Evolutionary conservation across 2,888 invertebrate genomes (phyloP).

Genomic region (Synergus itoensis): DNA sequence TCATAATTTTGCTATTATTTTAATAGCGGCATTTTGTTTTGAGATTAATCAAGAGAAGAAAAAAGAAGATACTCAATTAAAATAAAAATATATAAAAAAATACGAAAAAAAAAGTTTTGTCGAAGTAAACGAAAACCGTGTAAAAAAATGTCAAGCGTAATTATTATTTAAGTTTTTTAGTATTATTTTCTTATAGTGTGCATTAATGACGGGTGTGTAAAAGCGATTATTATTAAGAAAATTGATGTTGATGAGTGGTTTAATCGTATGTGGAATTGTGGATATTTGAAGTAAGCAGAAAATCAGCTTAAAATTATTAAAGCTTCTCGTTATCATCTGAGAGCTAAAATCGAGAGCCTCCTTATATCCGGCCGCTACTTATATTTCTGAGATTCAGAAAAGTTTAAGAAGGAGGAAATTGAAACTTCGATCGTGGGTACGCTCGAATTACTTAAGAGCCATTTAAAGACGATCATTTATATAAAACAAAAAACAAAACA

Average conservation of each 20-base stretch:
- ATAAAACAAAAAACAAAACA: background rate
- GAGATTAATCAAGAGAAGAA: slow-evolving; percentile 17
- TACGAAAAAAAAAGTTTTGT: slow-evolving; percentile 19
- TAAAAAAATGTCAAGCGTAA: slow-evolving; percentile 35
- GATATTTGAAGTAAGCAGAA: slow-evolving; percentile 3
- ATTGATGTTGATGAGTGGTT: slow-evolving; percentile 20
- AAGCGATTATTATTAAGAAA: slow-evolving; percentile 32
- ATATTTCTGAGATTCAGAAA: slow-evolving; percentile 31
- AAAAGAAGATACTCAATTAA: slow-evolving; percentile 4
- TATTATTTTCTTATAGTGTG: slow-evolving; percentile 36
- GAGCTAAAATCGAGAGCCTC: background rate
- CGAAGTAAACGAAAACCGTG: slow-evolving; percentile 23
- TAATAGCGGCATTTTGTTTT: slow-evolving; percentile 29
- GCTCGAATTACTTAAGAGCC: slow-evolving; percentile 29
- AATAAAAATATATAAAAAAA: slow-evolving; percentile 19
- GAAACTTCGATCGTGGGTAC: slow-evolving; percentile 19
- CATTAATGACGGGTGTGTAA: slow-evolving; percentile 23
- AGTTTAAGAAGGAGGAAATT: background rate
- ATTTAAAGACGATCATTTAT: background rate
- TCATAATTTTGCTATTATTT: slow-evolving; percentile 4
- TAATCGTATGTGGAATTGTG: background rate
- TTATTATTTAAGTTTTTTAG: slow-evolving; percentile 39
- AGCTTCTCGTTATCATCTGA: slow-evolving; percentile 1
- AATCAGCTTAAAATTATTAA: slow-evolving; percentile 8
- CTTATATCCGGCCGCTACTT: slow-evolving; percentile 11